These are phyloP conservation scores for Alcedo atthis DNA, from an alignment of 2,797 vertebrate genomes.

Conservation along the genomic window DNA sequence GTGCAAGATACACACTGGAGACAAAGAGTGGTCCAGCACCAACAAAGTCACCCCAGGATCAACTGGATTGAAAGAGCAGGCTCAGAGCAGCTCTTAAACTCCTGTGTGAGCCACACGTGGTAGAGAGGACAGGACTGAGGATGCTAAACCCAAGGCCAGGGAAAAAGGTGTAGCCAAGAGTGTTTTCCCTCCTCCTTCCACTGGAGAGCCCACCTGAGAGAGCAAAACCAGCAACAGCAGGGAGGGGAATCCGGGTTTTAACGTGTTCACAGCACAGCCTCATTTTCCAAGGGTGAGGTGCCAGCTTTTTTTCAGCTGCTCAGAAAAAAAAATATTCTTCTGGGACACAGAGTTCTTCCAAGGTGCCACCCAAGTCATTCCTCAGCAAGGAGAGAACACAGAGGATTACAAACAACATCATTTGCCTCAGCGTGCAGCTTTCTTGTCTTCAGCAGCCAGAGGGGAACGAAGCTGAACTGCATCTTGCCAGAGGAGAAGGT, in stretches of 20 bases:
- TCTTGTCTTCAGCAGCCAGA: background rate
- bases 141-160: background rate
- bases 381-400: background rate
- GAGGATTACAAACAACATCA: background rate
- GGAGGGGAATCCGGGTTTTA: background rate
- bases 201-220: accelerated
- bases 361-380: background rate
- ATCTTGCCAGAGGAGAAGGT: background rate
- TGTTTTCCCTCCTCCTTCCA: background rate
- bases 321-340: background rate
- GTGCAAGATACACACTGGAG: background rate
- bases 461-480: background rate
- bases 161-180: background rate
- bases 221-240: background rate
- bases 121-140: background rate
- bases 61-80: background rate
- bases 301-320: background rate
- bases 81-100: background rate
- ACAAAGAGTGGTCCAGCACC: background rate
- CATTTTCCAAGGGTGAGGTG: background rate
- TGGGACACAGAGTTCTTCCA: background rate
- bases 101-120: accelerated
- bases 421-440: background rate
- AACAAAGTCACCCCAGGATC: background rate
- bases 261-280: accelerated